Conservation (phyloP, 2,888 invertebrate genomes). For the Clistopyga incitator region DNA sequence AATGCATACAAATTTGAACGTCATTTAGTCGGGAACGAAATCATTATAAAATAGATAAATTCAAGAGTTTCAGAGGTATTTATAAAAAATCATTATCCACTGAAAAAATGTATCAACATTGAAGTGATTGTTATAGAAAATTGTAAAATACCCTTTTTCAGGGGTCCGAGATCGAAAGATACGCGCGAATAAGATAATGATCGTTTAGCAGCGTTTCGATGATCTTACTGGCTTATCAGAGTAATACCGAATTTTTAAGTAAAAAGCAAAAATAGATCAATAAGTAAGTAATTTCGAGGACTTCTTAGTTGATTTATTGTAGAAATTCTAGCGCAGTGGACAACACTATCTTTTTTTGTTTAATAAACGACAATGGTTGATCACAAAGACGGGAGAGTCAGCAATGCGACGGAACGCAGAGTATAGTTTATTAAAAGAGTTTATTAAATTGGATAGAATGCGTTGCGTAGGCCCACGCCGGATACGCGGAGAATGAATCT, state of each 20-base stretch:
- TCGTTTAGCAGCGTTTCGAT: not conserved
- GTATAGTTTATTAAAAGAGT: conserved; percentile 77
- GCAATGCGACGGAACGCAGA: conserved; percentile 44
- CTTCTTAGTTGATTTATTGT: not conserved
- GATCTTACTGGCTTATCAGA: not conserved
- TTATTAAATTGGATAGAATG: conserved; percentile 83
- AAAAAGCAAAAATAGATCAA: not conserved
- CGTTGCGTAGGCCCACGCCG: conserved; percentile 82
- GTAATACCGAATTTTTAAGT: not conserved
- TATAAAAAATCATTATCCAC: too few species aligned
- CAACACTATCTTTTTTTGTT: not conserved
- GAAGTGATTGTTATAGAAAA: not conserved
- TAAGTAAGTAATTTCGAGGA: not conserved
- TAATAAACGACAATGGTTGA: not conserved
- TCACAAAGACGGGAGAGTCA: conserved; percentile 37
- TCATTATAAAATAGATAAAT: too few species aligned
- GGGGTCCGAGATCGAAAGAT: too few species aligned
- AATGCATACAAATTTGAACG: too few species aligned
- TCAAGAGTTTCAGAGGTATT: too few species aligned
- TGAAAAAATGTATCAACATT: too few species aligned
- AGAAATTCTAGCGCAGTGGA: not conserved
- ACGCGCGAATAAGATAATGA: too few species aligned
- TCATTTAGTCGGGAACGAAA: too few species aligned
- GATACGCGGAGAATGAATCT: conserved; percentile 84
- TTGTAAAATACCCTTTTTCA: too few species aligned